Evolutionary conservation across 2,888 invertebrate genomes (phyloP).

Genomic region (Platycheirus albimanus): DNA sequence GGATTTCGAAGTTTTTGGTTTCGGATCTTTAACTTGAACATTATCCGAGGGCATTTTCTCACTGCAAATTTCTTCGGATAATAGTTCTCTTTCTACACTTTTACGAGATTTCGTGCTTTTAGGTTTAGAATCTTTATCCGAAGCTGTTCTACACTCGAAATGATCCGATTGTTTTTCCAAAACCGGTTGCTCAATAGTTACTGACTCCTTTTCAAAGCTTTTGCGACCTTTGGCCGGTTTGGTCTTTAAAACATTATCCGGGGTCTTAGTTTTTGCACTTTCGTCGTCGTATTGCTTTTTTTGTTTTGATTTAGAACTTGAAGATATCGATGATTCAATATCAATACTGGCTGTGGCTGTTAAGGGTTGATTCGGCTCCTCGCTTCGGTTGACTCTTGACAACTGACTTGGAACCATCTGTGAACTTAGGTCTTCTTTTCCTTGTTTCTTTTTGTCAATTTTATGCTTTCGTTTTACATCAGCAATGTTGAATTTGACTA

Average conservation of each 20-base stretch:
- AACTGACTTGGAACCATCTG: too few relatives aligned
- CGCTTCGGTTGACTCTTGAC: too few relatives aligned
- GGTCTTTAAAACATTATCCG: conserved; percentile 1
- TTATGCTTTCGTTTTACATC: conserved; percentile 42
- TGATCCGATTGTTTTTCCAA: not conserved
- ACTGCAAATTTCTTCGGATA: not conserved
- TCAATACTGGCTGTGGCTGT: not conserved
- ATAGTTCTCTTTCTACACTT: conserved; percentile 7
- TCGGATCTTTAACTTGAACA: too few relatives aligned
- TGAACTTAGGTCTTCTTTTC: not conserved
- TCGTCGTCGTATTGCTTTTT: conserved; percentile 15
- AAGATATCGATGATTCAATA: conserved; percentile 11
- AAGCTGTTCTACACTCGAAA: not conserved
- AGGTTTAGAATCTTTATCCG: conserved; percentile 13
- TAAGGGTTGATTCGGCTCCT: not conserved
- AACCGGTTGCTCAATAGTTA: not conserved
- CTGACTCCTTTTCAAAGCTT: not conserved
- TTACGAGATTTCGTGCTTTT: conserved; percentile 17
- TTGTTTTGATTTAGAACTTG: conserved; percentile 4
- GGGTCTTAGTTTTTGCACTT: not conserved
- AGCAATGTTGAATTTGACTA: conserved; percentile 47
- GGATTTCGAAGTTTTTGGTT: not conserved
- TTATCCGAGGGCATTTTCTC: not conserved
- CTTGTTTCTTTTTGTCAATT: conserved; percentile 25
- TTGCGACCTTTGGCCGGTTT: not conserved